Percentiles rank a stretch among this genome's conserved stretches.
Conservation (phyloP, 2,888 invertebrate species). For the Argynnis bischoffii region DNA sequence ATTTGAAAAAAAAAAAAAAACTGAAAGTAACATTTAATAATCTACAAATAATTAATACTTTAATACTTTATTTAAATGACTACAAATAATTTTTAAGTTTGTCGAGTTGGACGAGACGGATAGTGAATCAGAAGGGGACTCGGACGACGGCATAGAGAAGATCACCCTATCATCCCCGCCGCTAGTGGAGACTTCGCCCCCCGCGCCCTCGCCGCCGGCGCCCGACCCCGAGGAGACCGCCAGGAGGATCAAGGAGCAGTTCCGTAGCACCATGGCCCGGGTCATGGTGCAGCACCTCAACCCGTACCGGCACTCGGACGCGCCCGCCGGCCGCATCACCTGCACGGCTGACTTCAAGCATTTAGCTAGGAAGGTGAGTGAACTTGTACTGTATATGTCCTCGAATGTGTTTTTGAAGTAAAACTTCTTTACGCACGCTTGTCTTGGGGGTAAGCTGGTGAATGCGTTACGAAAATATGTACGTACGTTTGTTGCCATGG, state of each 20-base stretch:
- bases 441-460: no score
- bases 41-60: neutral
- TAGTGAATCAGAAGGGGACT: constrained; percentile 48
- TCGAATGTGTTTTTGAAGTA: no score
- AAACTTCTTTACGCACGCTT: no score
- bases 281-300: constrained; percentile 94
- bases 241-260: constrained; percentile 91
- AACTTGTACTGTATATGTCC: no score
- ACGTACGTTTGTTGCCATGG: no score
- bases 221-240: constrained; percentile 77
- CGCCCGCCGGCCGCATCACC: constrained; percentile 91
- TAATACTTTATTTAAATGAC: no score
- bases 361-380: constrained; percentile 92
- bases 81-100: constrained; percentile 52
- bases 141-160: constrained; percentile 31
- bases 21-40: neutral
- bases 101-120: constrained; percentile 69
- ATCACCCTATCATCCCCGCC: constrained; percentile 26
- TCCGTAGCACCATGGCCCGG: constrained; percentile 89
- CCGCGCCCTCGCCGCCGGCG: constrained; percentile 39
- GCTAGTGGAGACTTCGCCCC: constrained; percentile 19
- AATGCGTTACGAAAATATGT: no score
- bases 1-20: no score
- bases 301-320: constrained; percentile 93
- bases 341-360: constrained; percentile 97